phyloP scores from a whole-genome alignment of 2,113 vertebrate genomes.

The Pluvianellus socialis region DNA sequence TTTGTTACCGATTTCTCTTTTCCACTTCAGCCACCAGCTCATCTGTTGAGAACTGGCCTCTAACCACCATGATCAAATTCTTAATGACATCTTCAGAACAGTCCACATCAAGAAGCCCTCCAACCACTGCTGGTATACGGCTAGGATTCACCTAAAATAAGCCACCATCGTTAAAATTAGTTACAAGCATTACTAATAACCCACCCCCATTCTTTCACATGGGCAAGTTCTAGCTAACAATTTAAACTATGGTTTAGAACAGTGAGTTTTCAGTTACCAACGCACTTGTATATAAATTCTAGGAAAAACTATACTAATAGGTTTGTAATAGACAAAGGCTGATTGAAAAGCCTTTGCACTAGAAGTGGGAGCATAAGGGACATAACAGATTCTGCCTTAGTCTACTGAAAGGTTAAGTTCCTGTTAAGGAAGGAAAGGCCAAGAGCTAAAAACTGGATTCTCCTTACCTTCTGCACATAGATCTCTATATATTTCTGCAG shows the following conservation, averaged over 20 bases:
- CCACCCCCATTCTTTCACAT: neutral
- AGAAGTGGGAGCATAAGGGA: neutral
- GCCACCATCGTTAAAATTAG: neutral
- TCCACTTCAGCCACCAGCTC: conserved; percentile 93
- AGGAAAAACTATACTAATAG: neutral
- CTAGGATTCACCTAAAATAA: conserved; percentile 88
- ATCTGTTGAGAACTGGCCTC: conserved; percentile 92
- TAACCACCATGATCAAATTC: conserved; percentile 90
- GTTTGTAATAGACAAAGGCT: neutral
- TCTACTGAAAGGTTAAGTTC: neutral
- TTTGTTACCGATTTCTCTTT: conserved; percentile 88
- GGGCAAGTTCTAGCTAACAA: neutral
- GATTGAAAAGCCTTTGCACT: neutral
- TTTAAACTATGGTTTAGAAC: neutral
- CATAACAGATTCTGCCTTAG: neutral
- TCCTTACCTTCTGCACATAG: conserved; percentile 89
- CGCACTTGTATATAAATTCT: neutral
- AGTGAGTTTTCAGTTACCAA: neutral
- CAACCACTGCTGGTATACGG: conserved; percentile 89
- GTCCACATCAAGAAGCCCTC: conserved; percentile 91
- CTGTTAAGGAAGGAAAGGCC: neutral
- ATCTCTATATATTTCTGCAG: conserved; percentile 97
- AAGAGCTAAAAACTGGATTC: neutral
- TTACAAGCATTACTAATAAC: neutral
- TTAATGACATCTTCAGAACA: conserved; percentile 94